Percentiles rank a stretch among this genome's conserved stretches.
phyloP scores from a whole-genome alignment of 2,888 invertebrate species.

The Xestoiulus laeticollis region DNA sequence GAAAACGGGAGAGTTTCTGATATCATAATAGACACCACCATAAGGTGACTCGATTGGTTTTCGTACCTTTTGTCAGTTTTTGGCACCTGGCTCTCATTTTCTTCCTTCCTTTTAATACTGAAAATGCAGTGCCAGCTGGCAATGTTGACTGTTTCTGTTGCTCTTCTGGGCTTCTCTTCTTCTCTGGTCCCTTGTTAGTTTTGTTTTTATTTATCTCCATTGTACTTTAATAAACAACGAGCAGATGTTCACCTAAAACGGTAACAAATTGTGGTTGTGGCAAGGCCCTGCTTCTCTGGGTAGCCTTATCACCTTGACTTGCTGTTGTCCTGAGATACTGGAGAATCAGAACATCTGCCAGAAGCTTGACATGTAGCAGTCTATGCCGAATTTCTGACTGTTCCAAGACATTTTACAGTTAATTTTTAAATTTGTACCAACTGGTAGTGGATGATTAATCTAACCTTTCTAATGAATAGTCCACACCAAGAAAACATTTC shows the following conservation, averaged over 20 bases:
- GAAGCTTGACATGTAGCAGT: neutral
- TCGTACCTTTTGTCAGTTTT: conserved; percentile 13
- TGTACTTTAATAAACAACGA: neutral
- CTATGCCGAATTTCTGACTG: no score
- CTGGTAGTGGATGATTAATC: neutral
- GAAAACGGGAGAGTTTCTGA: neutral
- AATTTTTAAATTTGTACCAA: neutral
- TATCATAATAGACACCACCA: neutral
- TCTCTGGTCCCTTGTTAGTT: neutral
- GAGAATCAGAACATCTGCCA: neutral
- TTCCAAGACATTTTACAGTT: no score
- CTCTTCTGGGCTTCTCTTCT: neutral
- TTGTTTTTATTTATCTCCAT: conserved; percentile 17
- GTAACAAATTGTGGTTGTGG: neutral
- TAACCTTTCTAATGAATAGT: no score
- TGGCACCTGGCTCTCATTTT: conserved; percentile 26
- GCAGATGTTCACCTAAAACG: conserved; percentile 9
- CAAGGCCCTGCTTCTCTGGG: neutral
- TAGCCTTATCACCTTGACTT: neutral
- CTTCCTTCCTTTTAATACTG: neutral
- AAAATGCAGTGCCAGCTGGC: neutral
- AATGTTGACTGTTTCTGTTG: conserved; percentile 15
- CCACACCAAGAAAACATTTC: no score
- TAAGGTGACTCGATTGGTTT: conserved; percentile 18
- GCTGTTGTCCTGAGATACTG: neutral